Base-by-base conservation (phyloP, 2,113 vertebrate species). In the Aphyosemion australe region DNA sequence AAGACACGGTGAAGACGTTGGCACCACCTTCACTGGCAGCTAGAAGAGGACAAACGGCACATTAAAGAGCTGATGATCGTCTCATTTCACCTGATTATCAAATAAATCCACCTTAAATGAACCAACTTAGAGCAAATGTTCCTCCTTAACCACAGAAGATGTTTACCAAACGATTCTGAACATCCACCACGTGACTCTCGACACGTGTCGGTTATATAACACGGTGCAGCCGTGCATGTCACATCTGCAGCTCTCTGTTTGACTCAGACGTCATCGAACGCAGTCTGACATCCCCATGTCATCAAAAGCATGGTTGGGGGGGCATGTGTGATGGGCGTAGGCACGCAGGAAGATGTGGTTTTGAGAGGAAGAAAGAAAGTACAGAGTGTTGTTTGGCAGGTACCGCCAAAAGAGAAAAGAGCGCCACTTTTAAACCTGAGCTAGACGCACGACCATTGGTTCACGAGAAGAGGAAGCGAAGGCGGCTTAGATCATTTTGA, bases 1-100 rank as follows among this genome's bases (percentile, higher is more conserved):
- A 99, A 1, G 97, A 98, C 61, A 99, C 97, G 1, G 96, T 99
- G 90, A 99, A 99, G 64, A 99, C 97, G 72, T 99, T 99, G 74
- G 97, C 97, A 66, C 97, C 97, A 73, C 97, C 96, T 90, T 99
- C 97, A 65, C 97, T 99, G 92, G 97, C 96, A 92, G 97, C 97
- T 99, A 72, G 55, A 92, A 77, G 88, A 72, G 53, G 47, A 73
- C 32, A 71, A 61, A n/a, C 5, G 3, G 65, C 47, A 45, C 21
- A 53, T 10, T 8, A 37, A 37, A 37, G 26, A 26, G 3, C 26
- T 7, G 6, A 37, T 37, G 7, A 37, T 37, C 34, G 6, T 37
- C 32, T 7, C 34, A 37, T 37, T 10, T 37, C 7, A 37, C 0
- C 9, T 3, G 34, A 37, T 8, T 10, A 8, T 37, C 34, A 41